A percentile compares a stretch with the other conserved stretches of the same genome.
Conservation (phyloP, 2,888 invertebrate genomes). For the Gasteruption jaculator region DNA sequence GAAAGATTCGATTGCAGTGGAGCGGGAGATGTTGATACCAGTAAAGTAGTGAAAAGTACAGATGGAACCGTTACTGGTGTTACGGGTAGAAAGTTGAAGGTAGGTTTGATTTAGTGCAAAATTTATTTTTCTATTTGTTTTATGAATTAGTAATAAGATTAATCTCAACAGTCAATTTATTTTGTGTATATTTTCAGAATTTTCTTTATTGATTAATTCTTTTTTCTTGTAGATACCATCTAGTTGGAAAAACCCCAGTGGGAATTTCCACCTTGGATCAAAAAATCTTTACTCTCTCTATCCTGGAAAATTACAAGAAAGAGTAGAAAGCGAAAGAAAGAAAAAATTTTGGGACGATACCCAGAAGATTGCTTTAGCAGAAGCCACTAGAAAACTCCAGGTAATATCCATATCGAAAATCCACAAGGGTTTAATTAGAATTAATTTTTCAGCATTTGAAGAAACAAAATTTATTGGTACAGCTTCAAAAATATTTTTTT, state of each 20-base stretch:
- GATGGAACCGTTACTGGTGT: slow-evolving; percentile 79
- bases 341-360: slow-evolving; percentile 82
- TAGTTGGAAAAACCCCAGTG: slow-evolving; percentile 78
- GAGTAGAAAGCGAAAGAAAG: slow-evolving; percentile 70
- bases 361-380: slow-evolving; percentile 75
- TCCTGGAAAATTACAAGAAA: slow-evolving; percentile 76
- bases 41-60: slow-evolving; percentile 63
- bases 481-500: too few relatives aligned
- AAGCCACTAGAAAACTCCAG: slow-evolving; percentile 69
- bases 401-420: slow-evolving; percentile 31
- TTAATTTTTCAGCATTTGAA: too few relatives aligned
- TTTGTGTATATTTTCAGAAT: neutral
- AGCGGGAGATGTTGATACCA: slow-evolving; percentile 93
- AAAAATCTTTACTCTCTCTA: slow-evolving; percentile 84
- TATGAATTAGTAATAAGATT: neutral
- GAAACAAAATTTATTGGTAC: too few relatives aligned
- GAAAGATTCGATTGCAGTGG: slow-evolving; percentile 95
- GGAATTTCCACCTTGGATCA: slow-evolving; percentile 82
- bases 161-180: slow-evolving; percentile 1
- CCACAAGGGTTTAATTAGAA: too few relatives aligned
- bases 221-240: slow-evolving; percentile 64
- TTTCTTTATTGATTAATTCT: neutral
- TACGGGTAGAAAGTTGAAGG: slow-evolving; percentile 84
- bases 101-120: slow-evolving; percentile 47
- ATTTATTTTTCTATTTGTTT: neutral